These are phyloP conservation scores for Macrotrachela quadricornifera DNA, from an alignment of 1,140 invertebrate species.

Conservation along the genomic window DNA sequence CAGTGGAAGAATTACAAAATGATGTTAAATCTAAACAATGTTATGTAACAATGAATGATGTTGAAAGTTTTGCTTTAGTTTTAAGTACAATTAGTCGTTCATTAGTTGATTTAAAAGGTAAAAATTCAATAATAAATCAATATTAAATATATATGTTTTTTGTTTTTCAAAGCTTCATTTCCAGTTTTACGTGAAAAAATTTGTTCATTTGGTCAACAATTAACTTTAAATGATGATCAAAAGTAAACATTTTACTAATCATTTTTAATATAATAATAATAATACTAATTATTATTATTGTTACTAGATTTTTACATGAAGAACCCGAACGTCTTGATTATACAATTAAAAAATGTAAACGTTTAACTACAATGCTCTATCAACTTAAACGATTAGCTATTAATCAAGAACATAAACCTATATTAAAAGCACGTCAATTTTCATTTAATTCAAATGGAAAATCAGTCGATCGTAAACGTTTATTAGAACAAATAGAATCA, in stretches of 20 bases:
- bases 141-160: neutral
- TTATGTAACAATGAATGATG: slow-evolving; percentile 79
- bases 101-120: slow-evolving; percentile 66
- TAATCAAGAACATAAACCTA: too few species aligned
- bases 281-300: slow-evolving; percentile 1
- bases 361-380: slow-evolving; percentile 77
- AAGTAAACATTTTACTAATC: too few species aligned
- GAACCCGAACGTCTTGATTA: slow-evolving; percentile 74
- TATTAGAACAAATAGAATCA: too few species aligned
- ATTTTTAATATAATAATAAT: too few species aligned
- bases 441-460: too few species aligned
- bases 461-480: too few species aligned
- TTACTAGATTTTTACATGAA: slow-evolving; percentile 58
- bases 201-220: too few species aligned
- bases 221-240: too few species aligned
- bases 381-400: slow-evolving; percentile 47
- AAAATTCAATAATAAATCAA: neutral
- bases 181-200: too few species aligned
- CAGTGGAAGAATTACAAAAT: slow-evolving; percentile 72
- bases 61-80: slow-evolving; percentile 80
- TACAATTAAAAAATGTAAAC: slow-evolving; percentile 72
- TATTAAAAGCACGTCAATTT: too few species aligned
- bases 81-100: slow-evolving; percentile 72
- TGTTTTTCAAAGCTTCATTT: too few species aligned
- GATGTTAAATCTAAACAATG: slow-evolving; percentile 84